These are phyloP conservation scores for Plebejus melissa DNA, from an alignment of 2,888 invertebrate species.

Conservation along the genomic window DNA sequence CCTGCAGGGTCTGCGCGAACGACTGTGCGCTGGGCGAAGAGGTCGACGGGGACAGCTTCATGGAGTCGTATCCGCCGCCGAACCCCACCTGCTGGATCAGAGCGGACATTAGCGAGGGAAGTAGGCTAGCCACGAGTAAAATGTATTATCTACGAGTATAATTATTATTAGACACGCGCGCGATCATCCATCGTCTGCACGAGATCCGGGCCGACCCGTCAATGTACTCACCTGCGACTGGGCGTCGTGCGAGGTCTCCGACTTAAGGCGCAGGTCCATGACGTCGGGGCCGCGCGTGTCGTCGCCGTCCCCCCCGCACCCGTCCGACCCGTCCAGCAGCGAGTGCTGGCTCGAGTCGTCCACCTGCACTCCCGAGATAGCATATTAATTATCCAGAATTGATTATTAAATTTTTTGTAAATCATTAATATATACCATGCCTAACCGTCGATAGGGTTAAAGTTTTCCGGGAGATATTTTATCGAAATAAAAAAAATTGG, in stretches of 20 bases:
- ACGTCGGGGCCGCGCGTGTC: constrained; percentile 55
- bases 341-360: constrained; percentile 87
- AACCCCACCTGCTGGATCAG: constrained; percentile 47
- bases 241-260: constrained; percentile 65
- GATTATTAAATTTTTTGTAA: constrained; percentile 17
- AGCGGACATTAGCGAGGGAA: background rate
- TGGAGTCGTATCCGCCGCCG: constrained; percentile 67
- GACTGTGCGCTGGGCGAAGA: constrained; percentile 56
- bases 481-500: constrained; percentile 2
- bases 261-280: constrained; percentile 85
- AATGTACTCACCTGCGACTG: constrained; percentile 49
- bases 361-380: constrained; percentile 68
- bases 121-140: background rate
- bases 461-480: background rate
- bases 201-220: background rate
- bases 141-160: background rate
- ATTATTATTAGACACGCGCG: background rate
- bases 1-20: constrained; percentile 70
- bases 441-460: constrained; percentile 18
- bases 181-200: background rate
- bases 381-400: constrained; percentile 17
- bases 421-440: constrained; percentile 11
- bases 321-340: constrained; percentile 57
- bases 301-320: constrained; percentile 49
- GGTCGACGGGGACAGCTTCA: constrained; percentile 76